These are phyloP conservation scores for Pachycephala philippinensis DNA, from an alignment of 2,113 vertebrate species.

Conservation along the genomic window DNA sequence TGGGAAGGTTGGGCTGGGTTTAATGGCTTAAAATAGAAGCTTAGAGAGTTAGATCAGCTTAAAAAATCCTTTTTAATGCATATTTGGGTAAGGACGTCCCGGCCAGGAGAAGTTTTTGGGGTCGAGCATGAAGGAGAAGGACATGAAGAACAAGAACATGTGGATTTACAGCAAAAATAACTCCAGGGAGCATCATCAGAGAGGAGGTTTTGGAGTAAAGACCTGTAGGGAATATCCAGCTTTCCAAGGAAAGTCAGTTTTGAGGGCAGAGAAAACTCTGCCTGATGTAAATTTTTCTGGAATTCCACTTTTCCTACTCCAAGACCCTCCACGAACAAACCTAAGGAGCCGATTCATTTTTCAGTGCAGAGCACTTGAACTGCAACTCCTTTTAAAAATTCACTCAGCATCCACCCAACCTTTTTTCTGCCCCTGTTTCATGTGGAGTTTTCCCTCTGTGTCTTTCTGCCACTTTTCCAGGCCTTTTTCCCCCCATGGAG, in stretches of 20 bases:
- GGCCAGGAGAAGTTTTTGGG: neutral
- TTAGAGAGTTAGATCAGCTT: neutral
- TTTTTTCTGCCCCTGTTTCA: neutral
- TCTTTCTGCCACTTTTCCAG: neutral
- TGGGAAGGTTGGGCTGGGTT: neutral
- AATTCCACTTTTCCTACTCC: neutral
- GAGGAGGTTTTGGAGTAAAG: neutral
- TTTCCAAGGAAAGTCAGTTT: neutral
- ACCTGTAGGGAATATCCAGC: neutral
- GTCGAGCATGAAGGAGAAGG: neutral
- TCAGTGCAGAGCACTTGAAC: neutral
- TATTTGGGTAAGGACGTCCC: neutral
- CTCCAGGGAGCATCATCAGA: neutral
- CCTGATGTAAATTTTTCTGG: neutral
- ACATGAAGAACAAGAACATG: neutral
- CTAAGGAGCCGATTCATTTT: neutral
- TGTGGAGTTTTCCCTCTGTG: neutral
- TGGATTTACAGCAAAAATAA: neutral
- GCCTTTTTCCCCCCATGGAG: neutral
- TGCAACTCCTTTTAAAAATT: neutral
- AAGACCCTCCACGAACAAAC: neutral
- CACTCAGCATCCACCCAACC: neutral
- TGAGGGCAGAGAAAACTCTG: neutral
- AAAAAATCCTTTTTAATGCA: accelerated
- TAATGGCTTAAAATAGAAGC: neutral